Conservation (phyloP, 2,113 vertebrate genomes). For the Phylloscopus trochiloides region DNA sequence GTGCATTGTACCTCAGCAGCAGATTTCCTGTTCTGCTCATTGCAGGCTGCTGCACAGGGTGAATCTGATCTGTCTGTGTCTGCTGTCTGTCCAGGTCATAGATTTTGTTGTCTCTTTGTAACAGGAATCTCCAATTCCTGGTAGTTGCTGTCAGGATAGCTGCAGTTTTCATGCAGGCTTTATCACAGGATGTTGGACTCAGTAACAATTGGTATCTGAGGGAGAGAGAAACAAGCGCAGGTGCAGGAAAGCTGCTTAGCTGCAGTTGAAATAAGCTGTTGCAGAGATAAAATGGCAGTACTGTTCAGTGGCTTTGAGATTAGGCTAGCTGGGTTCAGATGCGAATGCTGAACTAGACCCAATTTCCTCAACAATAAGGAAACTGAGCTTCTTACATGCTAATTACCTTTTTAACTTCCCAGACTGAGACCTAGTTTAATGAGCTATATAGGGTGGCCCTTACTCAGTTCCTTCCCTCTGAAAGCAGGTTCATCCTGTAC, state of each 20-base stretch:
- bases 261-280: slow-evolving; percentile 34
- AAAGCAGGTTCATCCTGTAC: slow-evolving; percentile 56
- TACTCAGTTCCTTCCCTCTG: background rate
- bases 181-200: background rate
- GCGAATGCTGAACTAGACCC: background rate
- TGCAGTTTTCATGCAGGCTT: background rate
- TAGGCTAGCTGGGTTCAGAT: slow-evolving; percentile 9
- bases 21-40: background rate
- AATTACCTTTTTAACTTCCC: slow-evolving; percentile 27
- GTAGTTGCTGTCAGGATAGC: background rate
- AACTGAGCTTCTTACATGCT: slow-evolving; percentile 7
- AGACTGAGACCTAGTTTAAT: slow-evolving; percentile 39
- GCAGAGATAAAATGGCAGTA: slow-evolving; percentile 11
- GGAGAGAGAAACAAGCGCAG: background rate
- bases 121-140: background rate
- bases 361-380: slow-evolving; percentile 16
- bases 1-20: slow-evolving; percentile 30
- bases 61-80: background rate
- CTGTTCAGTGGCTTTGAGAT: slow-evolving; percentile 1
- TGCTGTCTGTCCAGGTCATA: background rate
- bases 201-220: background rate
- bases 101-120: background rate
- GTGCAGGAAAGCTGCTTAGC: slow-evolving; percentile 38
- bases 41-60: background rate
- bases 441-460: slow-evolving; percentile 34